A percentile compares a stretch with the other conserved stretches of the same genome.
Evolutionary conservation across 1,140 invertebrate genomes (phyloP).

Genomic region (Drosophila neocordata): DNA sequence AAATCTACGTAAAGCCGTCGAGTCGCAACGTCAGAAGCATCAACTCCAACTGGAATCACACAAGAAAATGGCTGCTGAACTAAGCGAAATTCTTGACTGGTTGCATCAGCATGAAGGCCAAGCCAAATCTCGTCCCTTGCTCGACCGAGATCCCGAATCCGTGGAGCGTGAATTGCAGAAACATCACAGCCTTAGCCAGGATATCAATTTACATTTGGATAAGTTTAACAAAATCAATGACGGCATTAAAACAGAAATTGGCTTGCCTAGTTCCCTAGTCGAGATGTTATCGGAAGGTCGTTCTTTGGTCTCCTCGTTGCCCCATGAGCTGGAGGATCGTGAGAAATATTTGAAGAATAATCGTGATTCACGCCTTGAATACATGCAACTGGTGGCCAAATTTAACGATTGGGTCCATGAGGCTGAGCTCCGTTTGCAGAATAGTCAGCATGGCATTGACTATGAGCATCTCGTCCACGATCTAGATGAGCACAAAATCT

Average conservation of each 20-base stretch:
- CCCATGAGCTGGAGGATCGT: slow-evolving; percentile 90
- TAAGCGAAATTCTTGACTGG: slow-evolving; percentile 92
- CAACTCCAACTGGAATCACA: slow-evolving; percentile 94
- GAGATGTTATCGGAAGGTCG: slow-evolving; percentile 93
- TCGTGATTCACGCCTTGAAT: slow-evolving; percentile 89
- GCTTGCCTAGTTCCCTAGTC: slow-evolving; percentile 89
- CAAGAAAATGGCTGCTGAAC: slow-evolving; percentile 90
- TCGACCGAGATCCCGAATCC: slow-evolving; percentile 90
- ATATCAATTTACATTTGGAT: slow-evolving; percentile 89
- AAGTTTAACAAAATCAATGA: slow-evolving; percentile 87
- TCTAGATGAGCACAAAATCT: slow-evolving; percentile 93
- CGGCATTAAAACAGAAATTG: slow-evolving; percentile 88
- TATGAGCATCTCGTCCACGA: slow-evolving; percentile 92
- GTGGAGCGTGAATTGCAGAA: slow-evolving; percentile 92
- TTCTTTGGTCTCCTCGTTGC: slow-evolving; percentile 89
- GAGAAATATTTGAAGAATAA: slow-evolving; percentile 91
- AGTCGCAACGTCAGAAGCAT: slow-evolving; percentile 93
- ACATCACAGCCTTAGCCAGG: slow-evolving; percentile 88
- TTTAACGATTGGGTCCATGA: slow-evolving; percentile 93
- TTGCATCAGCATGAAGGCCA: slow-evolving; percentile 92
- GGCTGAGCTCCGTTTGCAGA: slow-evolving; percentile 90
- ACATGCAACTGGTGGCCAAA: slow-evolving; percentile 88
- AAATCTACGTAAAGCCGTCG: slow-evolving; percentile 90
- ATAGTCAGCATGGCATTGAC: slow-evolving; percentile 92
- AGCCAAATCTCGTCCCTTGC: slow-evolving; percentile 91